Base-by-base conservation (phyloP, 1,140 invertebrate species). In the Ceratina australensis region DNA sequence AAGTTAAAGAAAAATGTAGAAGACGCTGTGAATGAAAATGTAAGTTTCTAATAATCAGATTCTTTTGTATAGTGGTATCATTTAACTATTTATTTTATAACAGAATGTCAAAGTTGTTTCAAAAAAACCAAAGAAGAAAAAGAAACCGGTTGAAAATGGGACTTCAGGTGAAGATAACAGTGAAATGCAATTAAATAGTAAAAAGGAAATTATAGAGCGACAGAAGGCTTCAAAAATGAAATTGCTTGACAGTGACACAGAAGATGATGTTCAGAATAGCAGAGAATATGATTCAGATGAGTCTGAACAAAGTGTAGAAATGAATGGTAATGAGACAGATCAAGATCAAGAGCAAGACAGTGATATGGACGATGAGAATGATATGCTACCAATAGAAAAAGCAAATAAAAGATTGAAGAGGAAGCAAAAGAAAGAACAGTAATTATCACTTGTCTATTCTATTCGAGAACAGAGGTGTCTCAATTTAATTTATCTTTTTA, bases 381-480 rank as follows among this genome's bases (percentile, higher is more conserved):
- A 96, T 88, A 89, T 96, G 89, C 90, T 98, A 47, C 97, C 97
- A 1, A 97, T 98, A 90, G 97, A 98, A 93, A 97, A 95, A 89
- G 94, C 95, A 78, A 96, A 96, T 73, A 96, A 95, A 78, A 97
- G 96, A 90, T 91, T 98, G 2, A 95, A 95, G 87, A 95, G 95
- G 84, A 95, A 96, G 87, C 93, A 96, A 88, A 93, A 94, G 76
- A 89, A 94, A 86, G 87, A 91, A 86, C 75, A 85, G 90, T 91
- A 73, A 72, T 90, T 93, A 90, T 91, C 84, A 12, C 61, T 67
- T 60, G 0, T 33, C 67, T 3, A 76, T 59, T 79, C 12, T 1
- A 65, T 49, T 13, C 13, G 52, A 54, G 28, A 22, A 10, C 8
- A 5, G 3, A 16, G 49, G 42, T 8, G 57, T 50, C 13, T 33